Base-by-base conservation (phyloP, 2,888 invertebrate species). In the Helobdella robusta region DNA sequence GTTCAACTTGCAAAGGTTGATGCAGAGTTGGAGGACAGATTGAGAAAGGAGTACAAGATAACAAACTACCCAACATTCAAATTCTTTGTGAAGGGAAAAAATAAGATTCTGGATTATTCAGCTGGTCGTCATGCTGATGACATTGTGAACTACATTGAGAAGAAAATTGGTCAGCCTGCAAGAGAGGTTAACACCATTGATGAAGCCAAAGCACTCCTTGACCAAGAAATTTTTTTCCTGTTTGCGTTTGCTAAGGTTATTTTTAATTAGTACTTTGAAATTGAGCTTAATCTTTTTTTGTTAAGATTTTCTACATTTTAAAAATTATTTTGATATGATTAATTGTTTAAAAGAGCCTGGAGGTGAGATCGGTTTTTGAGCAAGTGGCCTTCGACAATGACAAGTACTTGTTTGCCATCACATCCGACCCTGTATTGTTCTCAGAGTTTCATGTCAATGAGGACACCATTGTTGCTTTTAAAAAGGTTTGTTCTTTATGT, bases 111-210 rank as follows among this genome's bases (percentile, higher is more conserved):
- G 68, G 94, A 97, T 73, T 98, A 95, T 80, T 20, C 72, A 87
- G 89, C 92, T 82, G 94, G 93, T 66, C 87, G 97, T 74, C 87
- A 89, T 79, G 87, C 90, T 73, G 89, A 89, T 72, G 92, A 92
- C 70, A 95, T 98, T 76, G 85, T 97, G 68, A 83, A 83, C 72
- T 98, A 97, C 97, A 81, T 98, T 69, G 84, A 86, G 80, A 97
- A 97, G 84, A 98, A 97, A 84, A 91, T 91, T 76, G 97, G 97
- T 64, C 94, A 97, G 61, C 87, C 92, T 68, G 94, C 93, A n/a
- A 84, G 85, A 73, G 85, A 86, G 69, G 81, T 98, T 46, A 79
- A 83, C 44, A 84, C 86, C 6, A 86, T 87, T 2, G 91, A 75
- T 64, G 74, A 88, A 71, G 87, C 88, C 66, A 89, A 91, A 79